Evolutionary conservation across 1,140 invertebrate species (phyloP).

Genomic region (Danaus melanippus): DNA sequence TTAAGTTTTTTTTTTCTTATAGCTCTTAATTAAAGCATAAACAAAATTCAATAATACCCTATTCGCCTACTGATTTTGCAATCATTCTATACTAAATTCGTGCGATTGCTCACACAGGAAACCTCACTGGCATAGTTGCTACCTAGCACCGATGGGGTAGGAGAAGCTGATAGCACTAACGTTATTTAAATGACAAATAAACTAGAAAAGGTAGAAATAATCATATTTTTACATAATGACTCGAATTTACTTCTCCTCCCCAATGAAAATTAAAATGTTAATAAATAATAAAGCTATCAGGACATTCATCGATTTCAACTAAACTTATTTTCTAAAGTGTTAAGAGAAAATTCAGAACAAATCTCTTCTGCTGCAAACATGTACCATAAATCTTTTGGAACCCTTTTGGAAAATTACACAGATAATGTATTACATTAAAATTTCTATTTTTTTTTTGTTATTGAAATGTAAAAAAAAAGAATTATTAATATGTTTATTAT

Average conservation of each 20-base stretch:
- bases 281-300: constrained; percentile 37
- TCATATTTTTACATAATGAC: constrained; percentile 5
- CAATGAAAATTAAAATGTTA: constrained; percentile 27
- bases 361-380: no score
- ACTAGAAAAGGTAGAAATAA: constrained; percentile 5
- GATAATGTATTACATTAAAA: not conserved
- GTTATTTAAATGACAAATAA: constrained; percentile 1
- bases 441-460: not conserved
- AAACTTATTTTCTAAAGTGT: no score
- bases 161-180: constrained; percentile 23
- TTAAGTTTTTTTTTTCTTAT: constrained; percentile 22
- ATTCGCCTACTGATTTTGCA: constrained; percentile 18
- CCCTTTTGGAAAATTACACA: no score
- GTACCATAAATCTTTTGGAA: no score
- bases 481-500: constrained; percentile 7
- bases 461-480: not conserved
- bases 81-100: constrained; percentile 12
- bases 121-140: constrained; percentile 48
- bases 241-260: constrained; percentile 24
- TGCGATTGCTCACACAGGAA: constrained; percentile 16
- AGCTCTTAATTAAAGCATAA: constrained; percentile 26
- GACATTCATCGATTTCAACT: constrained; percentile 1
- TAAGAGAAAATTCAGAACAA: no score
- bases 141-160: constrained; percentile 53
- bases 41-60: constrained; percentile 23